Base-by-base conservation (phyloP, 2,797 vertebrate genomes). In the Apogon talboti region DNA sequence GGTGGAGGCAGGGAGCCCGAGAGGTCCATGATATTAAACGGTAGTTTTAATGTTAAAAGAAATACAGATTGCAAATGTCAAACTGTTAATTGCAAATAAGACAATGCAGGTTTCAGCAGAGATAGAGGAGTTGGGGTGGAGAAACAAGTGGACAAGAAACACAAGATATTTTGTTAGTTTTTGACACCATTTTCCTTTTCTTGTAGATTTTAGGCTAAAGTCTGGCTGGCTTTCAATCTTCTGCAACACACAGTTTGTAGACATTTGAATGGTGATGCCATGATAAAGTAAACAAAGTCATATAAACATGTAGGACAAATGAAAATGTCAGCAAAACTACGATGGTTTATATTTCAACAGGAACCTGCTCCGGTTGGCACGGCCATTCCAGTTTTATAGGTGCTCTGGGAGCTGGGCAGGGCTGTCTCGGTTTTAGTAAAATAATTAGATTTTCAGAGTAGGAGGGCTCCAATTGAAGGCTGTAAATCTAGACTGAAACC, bases 21-120 rank as follows among this genome's bases (percentile, higher is more conserved):
- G 33, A 78, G 53, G 10, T 94, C 91, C 93, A 94, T 94, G 33
- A 57, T 78, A 47, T 57, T n/a, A 48, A 62, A 62, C 42, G 24
- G 52, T 45, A 30, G 6, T n/a, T 57, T 51, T 42, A n/a, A 37
- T 47, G 30, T 64, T 58, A 28, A 6, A 41, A 40, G 7, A 16
- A 42, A 40, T 8, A 35, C 14, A 49, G 45, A 11, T 14, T 15
- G 56, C 15, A 8, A 63, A 55, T 44, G 8, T 65, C 28, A 45
- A 46, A 61, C 74, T 83, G 64, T 50, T 58, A 63, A 11, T 18
- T 43, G 18, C 42, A 60, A 35, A 53, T 6, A n/a, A 16, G 42
- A 55, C 60, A 43, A 46, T 10, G 16, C 3, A 48, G 51, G 28
- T 46, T 71, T 55, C 35, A 55, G 24, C 18, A 51, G 21, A 65